Conservation (phyloP, 2,113 vertebrate genomes). For the Dipodomys stephensi region DNA sequence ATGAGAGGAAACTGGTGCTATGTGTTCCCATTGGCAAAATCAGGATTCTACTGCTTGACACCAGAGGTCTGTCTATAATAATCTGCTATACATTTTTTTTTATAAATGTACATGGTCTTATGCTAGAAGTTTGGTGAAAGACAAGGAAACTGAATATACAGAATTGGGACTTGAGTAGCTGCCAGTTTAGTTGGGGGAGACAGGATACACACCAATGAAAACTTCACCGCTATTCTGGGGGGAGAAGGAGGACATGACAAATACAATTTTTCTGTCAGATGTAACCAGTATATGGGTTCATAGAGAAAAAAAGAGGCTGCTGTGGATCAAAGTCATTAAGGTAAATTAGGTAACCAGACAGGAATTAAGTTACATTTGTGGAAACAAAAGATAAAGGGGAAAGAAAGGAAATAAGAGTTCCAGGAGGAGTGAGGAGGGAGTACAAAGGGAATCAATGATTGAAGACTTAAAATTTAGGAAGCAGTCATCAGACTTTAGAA, state of each 20-base stretch:
- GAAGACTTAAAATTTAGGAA: slow-evolving; percentile 18
- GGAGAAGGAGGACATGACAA: slow-evolving; percentile 17
- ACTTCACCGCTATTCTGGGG: slow-evolving; percentile 20
- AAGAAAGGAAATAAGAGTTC: neutral
- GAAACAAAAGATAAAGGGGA: neutral
- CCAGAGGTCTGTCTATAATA: neutral
- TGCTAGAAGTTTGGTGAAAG: neutral
- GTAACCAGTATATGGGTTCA: neutral
- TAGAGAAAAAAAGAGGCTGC: neutral
- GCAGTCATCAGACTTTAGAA: slow-evolving; percentile 15
- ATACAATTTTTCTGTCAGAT: slow-evolving; percentile 24
- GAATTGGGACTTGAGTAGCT: neutral
- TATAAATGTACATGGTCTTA: neutral
- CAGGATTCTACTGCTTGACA: neutral
- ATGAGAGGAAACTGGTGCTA: neutral
- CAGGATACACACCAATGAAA: neutral
- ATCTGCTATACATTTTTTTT: neutral
- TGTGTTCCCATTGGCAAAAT: neutral
- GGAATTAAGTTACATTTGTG: neutral
- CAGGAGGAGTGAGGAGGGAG: neutral
- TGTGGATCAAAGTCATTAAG: neutral
- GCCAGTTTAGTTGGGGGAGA: neutral
- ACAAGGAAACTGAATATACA: slow-evolving; percentile 15
- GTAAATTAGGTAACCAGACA: slow-evolving; percentile 36
- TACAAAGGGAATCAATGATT: neutral